Evolutionary conservation across 2,113 vertebrate genomes (phyloP).

Genomic region (Tympanuchus pallidicinctus): DNA sequence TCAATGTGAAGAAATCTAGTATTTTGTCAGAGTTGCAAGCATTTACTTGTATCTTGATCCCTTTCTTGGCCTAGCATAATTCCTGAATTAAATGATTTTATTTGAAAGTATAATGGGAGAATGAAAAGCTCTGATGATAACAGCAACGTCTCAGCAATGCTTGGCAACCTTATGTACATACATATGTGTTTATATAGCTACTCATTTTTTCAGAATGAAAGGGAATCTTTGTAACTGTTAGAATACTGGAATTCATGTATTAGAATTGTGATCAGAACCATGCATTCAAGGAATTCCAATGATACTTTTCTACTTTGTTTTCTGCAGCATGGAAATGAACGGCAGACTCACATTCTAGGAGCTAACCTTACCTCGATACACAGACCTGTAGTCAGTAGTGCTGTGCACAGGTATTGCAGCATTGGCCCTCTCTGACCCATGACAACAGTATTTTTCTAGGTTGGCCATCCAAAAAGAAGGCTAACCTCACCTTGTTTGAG

Average conservation of each 20-base stretch:
- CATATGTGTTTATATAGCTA: background rate
- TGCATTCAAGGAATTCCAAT: background rate
- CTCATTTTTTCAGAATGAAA: background rate
- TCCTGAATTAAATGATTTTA: background rate
- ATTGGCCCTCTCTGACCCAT: background rate
- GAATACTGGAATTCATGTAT: background rate
- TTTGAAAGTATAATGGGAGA: background rate
- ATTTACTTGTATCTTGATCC: background rate
- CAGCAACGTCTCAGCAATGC: background rate
- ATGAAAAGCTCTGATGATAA: background rate
- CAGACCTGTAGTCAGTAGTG: background rate
- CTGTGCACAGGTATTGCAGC: background rate
- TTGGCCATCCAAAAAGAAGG: background rate
- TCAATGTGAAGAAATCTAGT: background rate
- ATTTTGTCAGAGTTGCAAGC: background rate
- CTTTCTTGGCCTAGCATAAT: background rate
- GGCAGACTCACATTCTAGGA: background rate
- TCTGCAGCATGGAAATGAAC: background rate
- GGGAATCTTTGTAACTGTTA: background rate
- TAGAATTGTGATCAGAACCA: background rate
- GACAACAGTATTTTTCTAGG: background rate
- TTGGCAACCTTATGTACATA: background rate
- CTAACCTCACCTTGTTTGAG: slow-evolving; percentile 2
- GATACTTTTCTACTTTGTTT: background rate
- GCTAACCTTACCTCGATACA: background rate